Base-by-base conservation (phyloP, 2,113 vertebrate genomes). In the Bufo bufo region DNA sequence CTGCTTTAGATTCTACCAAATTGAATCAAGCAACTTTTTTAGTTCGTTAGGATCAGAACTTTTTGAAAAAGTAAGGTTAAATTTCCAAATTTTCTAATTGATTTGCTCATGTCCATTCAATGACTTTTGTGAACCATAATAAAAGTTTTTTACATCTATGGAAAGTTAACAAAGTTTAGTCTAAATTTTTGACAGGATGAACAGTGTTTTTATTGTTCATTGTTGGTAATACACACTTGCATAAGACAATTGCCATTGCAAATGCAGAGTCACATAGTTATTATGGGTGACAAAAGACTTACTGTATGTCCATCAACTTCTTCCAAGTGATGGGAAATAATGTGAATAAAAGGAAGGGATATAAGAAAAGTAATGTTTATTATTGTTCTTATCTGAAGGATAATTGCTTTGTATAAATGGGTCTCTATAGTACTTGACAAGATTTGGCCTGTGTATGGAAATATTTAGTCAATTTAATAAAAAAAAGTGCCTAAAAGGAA, bases 401-500 rank as follows among this genome's bases (percentile, higher is more conserved):
- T 69, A 12, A 1, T 33, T 71, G 23, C 12, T 47, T 74, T 47
- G 8, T 47, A 19, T 47, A 47, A 74, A 74, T 72, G 33, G 43
- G 14, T 5, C 13, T 72, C 4, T 16, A 72, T 16, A 23, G 65
- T 23, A 69, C 23, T 33, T 69, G n/a, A 71, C 12, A 71, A 33
- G 23, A 47, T 45, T 33, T 74, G 13, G 6, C 71, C n/a, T 17
- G 43, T 17, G 43, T 47, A 17, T 45, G 12, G 43, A 5, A 47
- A 74, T 14, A 17, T 74, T 74, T 8, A 69, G 11, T 11, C 23
- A 1, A 17, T 74, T 72, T 47, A 74, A 5, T 45, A 3, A 47
- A 74, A 72, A 71, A 72, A 74, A 74, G 71, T 74, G 71, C 71
- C 71, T 74, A 74, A 49, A 74, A 74, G 71, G 1, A 74, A 74